Evolutionary conservation across 1,140 invertebrate genomes (phyloP).

Genomic region (Phortica variegata): DNA sequence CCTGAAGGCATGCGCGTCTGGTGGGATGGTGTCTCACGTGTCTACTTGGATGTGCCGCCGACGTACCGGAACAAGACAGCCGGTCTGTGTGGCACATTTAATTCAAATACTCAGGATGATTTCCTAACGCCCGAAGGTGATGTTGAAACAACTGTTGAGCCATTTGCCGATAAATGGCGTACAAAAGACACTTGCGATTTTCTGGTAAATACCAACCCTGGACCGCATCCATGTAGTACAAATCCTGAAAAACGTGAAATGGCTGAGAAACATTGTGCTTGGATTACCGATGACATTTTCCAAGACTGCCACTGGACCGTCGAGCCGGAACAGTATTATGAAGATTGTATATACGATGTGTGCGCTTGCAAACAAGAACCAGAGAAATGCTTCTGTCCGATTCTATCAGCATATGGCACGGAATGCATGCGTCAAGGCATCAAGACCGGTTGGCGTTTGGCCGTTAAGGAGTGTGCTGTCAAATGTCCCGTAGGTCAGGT

Average conservation of each 20-base stretch:
- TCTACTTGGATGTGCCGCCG: conserved; percentile 78
- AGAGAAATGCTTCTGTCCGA: conserved; percentile 76
- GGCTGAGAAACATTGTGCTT: conserved; percentile 71
- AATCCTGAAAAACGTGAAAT: conserved; percentile 69
- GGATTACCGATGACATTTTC: conserved; percentile 70
- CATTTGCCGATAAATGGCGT: conserved; percentile 89
- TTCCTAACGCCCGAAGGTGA: conserved; percentile 84
- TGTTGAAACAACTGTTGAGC: conserved; percentile 69
- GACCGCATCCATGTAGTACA: conserved; percentile 68
- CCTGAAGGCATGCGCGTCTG: conserved; percentile 75
- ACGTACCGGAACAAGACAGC: conserved; percentile 67
- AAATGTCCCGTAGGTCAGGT: conserved; percentile 76
- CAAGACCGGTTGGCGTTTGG: conserved; percentile 72
- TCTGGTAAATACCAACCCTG: conserved; percentile 57
- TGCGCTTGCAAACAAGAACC: conserved; percentile 73
- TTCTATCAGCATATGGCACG: conserved; percentile 75
- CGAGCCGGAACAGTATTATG: conserved; percentile 75
- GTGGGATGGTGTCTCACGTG: conserved; percentile 81
- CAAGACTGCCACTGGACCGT: conserved; percentile 79
- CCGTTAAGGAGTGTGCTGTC: conserved; percentile 75
- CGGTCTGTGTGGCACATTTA: conserved; percentile 89
- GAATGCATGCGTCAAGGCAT: conserved; percentile 74
- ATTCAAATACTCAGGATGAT: conserved; percentile 83
- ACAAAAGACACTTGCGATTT: conserved; percentile 73
- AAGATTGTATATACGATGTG: conserved; percentile 83